Evolutionary conservation across 2,113 vertebrate species (phyloP), one percentile per base, ranked within the genome.

Genomic region (Terrapene triunguis): DNA sequence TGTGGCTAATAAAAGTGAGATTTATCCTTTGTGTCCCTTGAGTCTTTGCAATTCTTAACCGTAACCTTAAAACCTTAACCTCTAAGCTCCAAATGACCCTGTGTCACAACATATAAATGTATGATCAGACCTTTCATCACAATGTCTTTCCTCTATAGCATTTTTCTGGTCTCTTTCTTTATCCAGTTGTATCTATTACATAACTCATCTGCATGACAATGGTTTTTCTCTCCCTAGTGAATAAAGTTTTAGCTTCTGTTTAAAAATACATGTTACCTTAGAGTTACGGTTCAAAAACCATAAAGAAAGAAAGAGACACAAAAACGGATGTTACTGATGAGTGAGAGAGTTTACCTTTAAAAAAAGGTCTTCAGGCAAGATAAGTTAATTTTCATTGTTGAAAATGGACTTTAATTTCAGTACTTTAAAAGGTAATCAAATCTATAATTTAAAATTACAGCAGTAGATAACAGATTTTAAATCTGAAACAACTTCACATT

Each of bases 391-490:
- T 32, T 80, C 87, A 80, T 10, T 78, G 14, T 51, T 91, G 80
- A 87, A 97, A 94, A 93, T 53, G 21, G 32, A 47, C 27, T 81
- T 86, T 59, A 59, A 82, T 93, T 94, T 48, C 24, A 88, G 10
- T 79, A 55, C 29, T 85, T 96, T 27, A 32, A 76, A 89, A 88
- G 85, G 13, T 55, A 85, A 86, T 82, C 76, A 94, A 59, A 13
- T 88, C 80, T 82, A 53, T 93, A 92, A 96, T 86, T 92, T 97
- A 86, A 80, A 91, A 59, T 14, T 94, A 38, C 91, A 90, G 22
- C 84, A 89, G 38, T 82, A 51, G 12, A 62, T 29, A 93, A 95
- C 4, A 47, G 22, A 48, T 80, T 81, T 95, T 72, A 55, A 93
- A 93, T 84, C 50, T 86, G 54, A 93, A 94, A 92, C 53, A 6